Percentiles rank a stretch among this genome's conserved stretches.
phyloP scores from a whole-genome alignment of 2,797 vertebrate genomes.

The Malurus leucopterus region DNA sequence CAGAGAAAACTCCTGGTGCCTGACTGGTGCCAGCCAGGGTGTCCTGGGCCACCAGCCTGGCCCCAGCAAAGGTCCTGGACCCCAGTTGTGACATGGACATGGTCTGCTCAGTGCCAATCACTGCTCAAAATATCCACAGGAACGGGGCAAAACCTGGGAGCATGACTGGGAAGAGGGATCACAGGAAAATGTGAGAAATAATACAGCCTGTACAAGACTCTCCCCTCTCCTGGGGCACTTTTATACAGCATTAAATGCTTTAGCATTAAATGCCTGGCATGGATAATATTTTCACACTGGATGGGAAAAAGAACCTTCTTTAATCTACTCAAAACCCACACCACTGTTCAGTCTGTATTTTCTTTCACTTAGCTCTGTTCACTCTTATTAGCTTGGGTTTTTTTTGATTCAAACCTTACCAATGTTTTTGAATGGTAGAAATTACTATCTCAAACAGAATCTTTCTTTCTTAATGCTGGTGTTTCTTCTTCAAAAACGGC shows the following conservation, averaged over 20 bases:
- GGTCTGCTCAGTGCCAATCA: neutral
- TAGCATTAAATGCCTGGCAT: neutral
- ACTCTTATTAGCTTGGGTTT: neutral
- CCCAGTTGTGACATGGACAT: neutral
- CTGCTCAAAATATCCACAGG: neutral
- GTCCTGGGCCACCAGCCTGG: neutral
- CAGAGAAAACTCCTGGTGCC: neutral
- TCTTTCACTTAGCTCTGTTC: neutral
- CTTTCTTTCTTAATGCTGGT: neutral
- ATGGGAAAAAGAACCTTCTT: neutral
- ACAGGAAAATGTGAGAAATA: neutral
- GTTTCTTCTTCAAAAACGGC: neutral
- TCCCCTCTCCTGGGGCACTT: neutral
- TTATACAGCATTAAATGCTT: neutral
- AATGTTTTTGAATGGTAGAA: neutral
- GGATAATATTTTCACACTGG: neutral
- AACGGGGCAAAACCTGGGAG: neutral
- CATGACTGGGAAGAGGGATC: rapidly evolving
- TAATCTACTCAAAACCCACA: neutral
- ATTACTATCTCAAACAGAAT: neutral
- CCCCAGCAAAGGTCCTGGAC: neutral
- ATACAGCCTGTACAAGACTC: neutral
- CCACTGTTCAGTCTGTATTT: neutral
- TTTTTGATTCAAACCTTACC: neutral
- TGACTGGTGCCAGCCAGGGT: neutral